Evolutionary conservation across 2,888 invertebrate genomes (phyloP).

Genomic region (Ernsta delagoae): DNA sequence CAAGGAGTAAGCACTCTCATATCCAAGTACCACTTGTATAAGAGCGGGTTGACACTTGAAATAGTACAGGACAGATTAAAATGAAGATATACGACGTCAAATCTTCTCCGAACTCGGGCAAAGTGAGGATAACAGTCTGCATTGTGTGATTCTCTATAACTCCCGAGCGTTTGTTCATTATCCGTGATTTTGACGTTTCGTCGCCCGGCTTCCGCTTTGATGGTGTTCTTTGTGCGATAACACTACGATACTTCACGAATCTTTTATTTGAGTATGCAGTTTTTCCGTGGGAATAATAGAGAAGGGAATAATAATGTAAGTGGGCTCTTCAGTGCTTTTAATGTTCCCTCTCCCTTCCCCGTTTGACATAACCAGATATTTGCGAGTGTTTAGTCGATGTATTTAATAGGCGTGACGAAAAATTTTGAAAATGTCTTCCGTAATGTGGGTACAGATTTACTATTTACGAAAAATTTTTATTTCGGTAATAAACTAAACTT

Average conservation of each 20-base stretch:
- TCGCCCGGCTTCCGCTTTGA: constrained; percentile 16
- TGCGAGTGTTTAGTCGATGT: too few species aligned
- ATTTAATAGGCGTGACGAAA: too few species aligned
- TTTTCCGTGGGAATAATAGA: neutral
- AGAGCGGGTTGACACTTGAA: constrained; percentile 1
- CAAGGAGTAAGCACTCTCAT: neutral
- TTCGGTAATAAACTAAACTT: too few species aligned
- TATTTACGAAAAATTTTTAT: too few species aligned
- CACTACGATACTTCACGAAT: neutral
- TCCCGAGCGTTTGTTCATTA: neutral
- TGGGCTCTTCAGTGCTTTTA: neutral
- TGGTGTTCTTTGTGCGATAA: constrained; percentile 14
- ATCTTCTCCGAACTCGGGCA: constrained; percentile 19
- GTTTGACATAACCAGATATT: neutral
- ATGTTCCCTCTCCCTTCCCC: neutral
- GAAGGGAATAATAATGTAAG: neutral
- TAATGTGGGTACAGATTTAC: too few species aligned
- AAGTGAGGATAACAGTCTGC: constrained; percentile 27
- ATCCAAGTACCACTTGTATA: neutral
- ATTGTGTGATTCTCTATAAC: constrained; percentile 27
- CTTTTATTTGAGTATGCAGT: neutral
- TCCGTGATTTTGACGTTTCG: constrained; percentile 25
- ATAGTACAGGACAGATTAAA: constrained; percentile 12
- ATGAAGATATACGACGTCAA: constrained; percentile 21
- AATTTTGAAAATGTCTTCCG: too few species aligned